Percentiles rank a stretch among this genome's conserved stretches.
phyloP scores from a whole-genome alignment of 2,888 invertebrate species.

The Polyommatus iphigenia region DNA sequence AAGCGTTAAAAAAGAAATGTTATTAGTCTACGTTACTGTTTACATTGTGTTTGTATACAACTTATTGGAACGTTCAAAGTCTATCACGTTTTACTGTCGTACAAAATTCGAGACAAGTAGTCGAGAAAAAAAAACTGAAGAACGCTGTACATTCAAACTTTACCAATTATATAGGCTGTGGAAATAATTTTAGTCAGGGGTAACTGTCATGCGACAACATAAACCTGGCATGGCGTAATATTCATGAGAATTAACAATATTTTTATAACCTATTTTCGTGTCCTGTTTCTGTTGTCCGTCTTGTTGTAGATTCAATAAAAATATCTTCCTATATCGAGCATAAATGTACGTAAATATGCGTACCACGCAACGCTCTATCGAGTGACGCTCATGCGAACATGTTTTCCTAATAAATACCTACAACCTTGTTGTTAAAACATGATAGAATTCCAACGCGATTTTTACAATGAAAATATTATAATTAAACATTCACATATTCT shows the following conservation, averaged over 20 bases:
- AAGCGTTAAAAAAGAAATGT: constrained; percentile 33
- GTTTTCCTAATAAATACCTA: constrained; percentile 15
- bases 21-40: constrained; percentile 29
- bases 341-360: background rate
- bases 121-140: constrained; percentile 1
- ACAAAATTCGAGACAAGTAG: constrained; percentile 19
- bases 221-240: background rate
- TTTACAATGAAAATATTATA: constrained; percentile 28
- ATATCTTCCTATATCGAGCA: background rate
- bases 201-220: background rate
- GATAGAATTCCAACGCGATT: constrained; percentile 29
- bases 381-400: background rate
- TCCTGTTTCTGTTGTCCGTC: background rate
- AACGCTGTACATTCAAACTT: too few relatives aligned
- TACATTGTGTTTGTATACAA: constrained; percentile 27
- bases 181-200: too few relatives aligned
- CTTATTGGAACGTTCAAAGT: constrained; percentile 21
- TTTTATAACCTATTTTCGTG: background rate
- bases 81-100: constrained; percentile 25
- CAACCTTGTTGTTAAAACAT: constrained; percentile 18
- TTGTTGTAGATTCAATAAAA: background rate
- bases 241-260: background rate
- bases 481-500: constrained; percentile 22
- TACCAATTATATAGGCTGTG: too few relatives aligned
- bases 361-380: background rate